Conservation (phyloP, 2,888 invertebrate genomes). For the Eristalinus sepulchralis region DNA sequence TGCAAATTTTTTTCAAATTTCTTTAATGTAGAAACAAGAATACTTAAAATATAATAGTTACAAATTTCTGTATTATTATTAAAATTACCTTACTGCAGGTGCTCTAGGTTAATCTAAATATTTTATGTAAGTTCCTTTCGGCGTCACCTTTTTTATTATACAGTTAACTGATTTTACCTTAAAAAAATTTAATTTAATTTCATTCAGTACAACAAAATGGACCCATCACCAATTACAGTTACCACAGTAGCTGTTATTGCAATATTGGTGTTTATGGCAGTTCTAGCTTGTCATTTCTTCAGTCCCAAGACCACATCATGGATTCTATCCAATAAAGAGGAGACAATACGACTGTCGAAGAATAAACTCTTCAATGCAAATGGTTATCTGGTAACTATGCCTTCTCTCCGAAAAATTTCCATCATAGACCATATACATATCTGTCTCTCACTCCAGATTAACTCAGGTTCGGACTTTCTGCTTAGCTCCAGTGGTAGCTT, state of each 20-base stretch:
- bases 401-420: not conserved
- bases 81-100: too few relatives aligned
- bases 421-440: not conserved
- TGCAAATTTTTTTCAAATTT: too few relatives aligned
- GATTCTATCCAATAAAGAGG: slow-evolving; percentile 80
- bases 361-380: slow-evolving; percentile 84
- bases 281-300: slow-evolving; percentile 78
- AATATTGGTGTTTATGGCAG: slow-evolving; percentile 77
- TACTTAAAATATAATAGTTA: too few relatives aligned
- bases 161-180: too few relatives aligned
- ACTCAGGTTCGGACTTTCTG: slow-evolving; percentile 85
- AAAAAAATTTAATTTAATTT: too few relatives aligned
- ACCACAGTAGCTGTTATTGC: slow-evolving; percentile 77
- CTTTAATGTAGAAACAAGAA: too few relatives aligned
- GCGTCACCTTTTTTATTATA: too few relatives aligned
- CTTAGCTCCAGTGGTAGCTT: slow-evolving; percentile 85
- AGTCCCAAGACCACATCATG: slow-evolving; percentile 79
- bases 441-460: slow-evolving; percentile 81
- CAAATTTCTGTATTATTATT: too few relatives aligned
- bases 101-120: too few relatives aligned
- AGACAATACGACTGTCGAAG: slow-evolving; percentile 80
- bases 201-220: slow-evolving; percentile 73
- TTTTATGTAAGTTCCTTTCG: too few relatives aligned
- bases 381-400: slow-evolving; percentile 84
- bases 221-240: slow-evolving; percentile 76